Percentiles rank a stretch among this genome's conserved stretches.
Evolutionary conservation across 2,113 vertebrate genomes (phyloP).

Genomic region (Sprattus sprattus): DNA sequence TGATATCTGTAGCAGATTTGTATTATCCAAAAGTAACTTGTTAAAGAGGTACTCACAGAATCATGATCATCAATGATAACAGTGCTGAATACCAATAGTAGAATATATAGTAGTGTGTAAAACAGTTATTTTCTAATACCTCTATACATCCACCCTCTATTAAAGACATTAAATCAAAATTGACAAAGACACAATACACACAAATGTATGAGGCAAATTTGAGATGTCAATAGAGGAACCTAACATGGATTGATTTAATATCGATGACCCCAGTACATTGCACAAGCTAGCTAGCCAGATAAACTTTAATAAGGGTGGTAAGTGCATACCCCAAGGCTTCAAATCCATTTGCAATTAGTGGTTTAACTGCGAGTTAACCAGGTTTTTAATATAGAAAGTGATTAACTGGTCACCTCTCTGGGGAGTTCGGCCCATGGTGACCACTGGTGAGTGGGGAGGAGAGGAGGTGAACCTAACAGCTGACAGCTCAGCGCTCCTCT

Average conservation of each 20-base stretch:
- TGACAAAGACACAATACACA: no score
- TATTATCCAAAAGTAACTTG: no score
- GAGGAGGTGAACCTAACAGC: constrained; percentile 24
- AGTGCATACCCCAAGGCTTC: background rate
- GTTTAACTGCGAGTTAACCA: background rate
- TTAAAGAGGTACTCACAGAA: no score
- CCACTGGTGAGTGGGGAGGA: constrained; percentile 31
- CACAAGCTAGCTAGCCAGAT: background rate
- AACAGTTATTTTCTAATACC: no score
- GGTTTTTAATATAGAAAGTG: background rate
- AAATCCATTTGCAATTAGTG: background rate
- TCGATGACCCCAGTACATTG: background rate
- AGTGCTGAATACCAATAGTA: no score
- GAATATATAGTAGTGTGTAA: no score
- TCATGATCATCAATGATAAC: no score
- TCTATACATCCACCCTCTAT: no score
- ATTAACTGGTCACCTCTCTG: constrained; percentile 61
- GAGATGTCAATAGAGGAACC: background rate
- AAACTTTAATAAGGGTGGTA: background rate
- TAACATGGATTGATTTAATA: background rate
- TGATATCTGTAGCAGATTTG: no score
- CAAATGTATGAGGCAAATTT: background rate
- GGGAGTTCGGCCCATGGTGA: constrained; percentile 69
- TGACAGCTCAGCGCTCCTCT: background rate
- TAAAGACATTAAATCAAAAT: no score